Evolutionary conservation across 2,888 invertebrate genomes (phyloP).

Genomic region (Protonemura montana): DNA sequence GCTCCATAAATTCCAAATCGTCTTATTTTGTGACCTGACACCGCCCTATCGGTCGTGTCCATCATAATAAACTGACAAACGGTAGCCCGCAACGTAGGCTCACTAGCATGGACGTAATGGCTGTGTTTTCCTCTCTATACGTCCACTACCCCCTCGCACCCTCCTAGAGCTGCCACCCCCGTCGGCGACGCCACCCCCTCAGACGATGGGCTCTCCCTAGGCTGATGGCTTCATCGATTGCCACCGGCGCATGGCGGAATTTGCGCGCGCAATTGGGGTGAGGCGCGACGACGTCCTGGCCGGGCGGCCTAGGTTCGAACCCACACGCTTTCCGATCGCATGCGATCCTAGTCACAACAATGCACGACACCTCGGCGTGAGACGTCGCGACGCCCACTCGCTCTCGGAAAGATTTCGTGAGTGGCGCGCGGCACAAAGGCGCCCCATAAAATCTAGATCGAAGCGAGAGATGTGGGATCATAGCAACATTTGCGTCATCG

Average conservation of each 20-base stretch:
- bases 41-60: not conserved
- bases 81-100: not conserved
- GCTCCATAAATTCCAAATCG: not conserved
- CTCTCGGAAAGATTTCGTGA: not conserved
- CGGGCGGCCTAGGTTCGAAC: slow-evolving; percentile 18
- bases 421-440: not conserved
- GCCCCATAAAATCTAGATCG: too few relatives aligned
- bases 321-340: not conserved
- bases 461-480: not conserved
- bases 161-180: not conserved
- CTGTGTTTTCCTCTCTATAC: slow-evolving; percentile 7
- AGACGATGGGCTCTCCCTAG: slow-evolving; percentile 42
- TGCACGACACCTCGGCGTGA: not conserved
- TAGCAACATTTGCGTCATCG: not conserved
- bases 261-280: slow-evolving; percentile 20
- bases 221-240: slow-evolving; percentile 44
- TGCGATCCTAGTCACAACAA: not conserved
- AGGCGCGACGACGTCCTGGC: not conserved
- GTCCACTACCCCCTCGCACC: not conserved
- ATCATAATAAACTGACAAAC: not conserved
- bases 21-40: not conserved
- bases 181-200: slow-evolving; percentile 33
- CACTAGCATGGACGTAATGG: not conserved
- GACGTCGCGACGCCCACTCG: not conserved
- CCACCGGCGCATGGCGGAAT: not conserved